A percentile compares a stretch with the other conserved stretches of the same genome.
phyloP scores from a whole-genome alignment of 2,888 invertebrate genomes.

The Mythimna albipuncta region DNA sequence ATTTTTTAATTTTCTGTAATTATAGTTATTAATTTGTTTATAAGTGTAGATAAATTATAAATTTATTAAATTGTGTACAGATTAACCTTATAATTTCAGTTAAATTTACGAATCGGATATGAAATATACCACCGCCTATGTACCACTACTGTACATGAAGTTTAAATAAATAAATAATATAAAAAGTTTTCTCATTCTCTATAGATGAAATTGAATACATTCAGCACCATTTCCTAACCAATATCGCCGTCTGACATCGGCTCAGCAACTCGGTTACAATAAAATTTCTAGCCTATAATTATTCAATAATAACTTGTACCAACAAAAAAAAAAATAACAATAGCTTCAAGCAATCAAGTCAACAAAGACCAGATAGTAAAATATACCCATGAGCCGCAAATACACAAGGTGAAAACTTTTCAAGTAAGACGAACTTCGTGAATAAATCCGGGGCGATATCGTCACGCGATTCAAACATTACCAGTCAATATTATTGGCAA shows the following conservation, averaged over 20 bases:
- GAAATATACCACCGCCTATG: no score
- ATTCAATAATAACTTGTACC: constrained; percentile 4
- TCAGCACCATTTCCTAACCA: no score
- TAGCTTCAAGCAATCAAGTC: constrained; percentile 29
- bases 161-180: no score
- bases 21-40: no score
- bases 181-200: no score
- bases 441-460: constrained; percentile 40
- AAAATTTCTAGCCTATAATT: constrained; percentile 10
- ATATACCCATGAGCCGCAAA: constrained; percentile 36
- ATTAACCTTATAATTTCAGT: no score
- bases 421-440: constrained; percentile 45
- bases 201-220: no score
- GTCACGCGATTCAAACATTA: constrained; percentile 66
- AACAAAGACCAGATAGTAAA: constrained; percentile 38
- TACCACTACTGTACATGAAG: no score
- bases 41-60: no score
- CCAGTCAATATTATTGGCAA: constrained; percentile 47
- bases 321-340: constrained; percentile 25
- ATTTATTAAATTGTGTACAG: no score
- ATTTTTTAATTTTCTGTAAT: no score
- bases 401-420: constrained; percentile 59
- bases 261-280: background rate
- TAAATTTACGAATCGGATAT: no score
- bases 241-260: background rate